Evolutionary conservation across 2,113 vertebrate species (phyloP).

Genomic region (Apteryx owenii): DNA sequence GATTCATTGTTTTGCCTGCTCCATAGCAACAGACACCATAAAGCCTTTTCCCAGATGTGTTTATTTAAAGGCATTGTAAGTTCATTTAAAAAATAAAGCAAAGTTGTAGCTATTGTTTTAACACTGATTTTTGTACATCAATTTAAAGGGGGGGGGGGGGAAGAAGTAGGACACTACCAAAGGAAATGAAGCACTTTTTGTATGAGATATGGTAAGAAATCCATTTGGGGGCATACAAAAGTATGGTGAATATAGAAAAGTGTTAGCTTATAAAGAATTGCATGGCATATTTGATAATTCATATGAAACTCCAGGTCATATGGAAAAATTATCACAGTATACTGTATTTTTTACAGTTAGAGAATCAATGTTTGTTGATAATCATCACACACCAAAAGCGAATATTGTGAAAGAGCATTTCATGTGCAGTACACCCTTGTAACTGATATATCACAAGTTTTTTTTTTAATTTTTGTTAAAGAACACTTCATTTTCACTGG

Average conservation of each 20-base stretch:
- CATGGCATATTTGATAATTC: neutral
- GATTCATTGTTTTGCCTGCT: conserved; percentile 44
- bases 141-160: neutral
- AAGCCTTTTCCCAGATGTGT: conserved; percentile 48
- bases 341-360: neutral
- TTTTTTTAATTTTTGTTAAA: neutral
- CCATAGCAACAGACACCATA: conserved; percentile 25
- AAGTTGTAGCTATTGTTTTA: neutral
- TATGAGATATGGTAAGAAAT: neutral
- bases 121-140: neutral
- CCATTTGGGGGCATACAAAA: neutral
- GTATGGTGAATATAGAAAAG: accelerated
- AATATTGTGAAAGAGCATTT: neutral
- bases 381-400: neutral
- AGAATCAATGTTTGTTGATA: neutral
- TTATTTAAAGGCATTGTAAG: conserved; percentile 33
- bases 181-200: neutral
- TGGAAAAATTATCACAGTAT: neutral
- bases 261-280: neutral
- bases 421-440: neutral
- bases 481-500: neutral
- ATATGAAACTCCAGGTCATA: neutral
- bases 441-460: neutral
- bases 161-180: neutral
- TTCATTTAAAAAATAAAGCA: neutral